phyloP scores from a whole-genome alignment of 2,797 vertebrate species.

The Acanthurus leucopareius region DNA sequence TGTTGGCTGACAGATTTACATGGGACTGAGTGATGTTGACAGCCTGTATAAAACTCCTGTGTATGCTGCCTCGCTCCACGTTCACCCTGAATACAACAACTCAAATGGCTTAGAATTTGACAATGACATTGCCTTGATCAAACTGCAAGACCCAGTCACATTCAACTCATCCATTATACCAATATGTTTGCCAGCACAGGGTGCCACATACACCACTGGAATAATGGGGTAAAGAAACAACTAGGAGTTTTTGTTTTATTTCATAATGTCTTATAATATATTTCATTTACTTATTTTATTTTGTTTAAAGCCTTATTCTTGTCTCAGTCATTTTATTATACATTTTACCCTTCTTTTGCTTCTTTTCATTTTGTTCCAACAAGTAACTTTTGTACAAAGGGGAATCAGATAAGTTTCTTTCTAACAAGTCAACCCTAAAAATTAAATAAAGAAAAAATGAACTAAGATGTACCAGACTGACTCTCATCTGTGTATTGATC shows the following conservation, averaged over 20 bases:
- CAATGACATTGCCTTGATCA: conserved; percentile 81
- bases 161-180: conserved; percentile 76
- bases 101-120: not conserved
- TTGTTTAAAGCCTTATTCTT: too few species aligned
- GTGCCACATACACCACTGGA: conserved; percentile 14
- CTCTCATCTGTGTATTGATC: too few species aligned
- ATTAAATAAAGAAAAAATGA: too few species aligned
- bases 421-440: too few species aligned
- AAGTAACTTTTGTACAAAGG: not conserved
- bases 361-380: too few species aligned
- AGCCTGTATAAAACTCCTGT: rapidly evolving
- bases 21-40: conserved; percentile 49
- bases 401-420: too few species aligned
- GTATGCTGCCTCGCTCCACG: conserved; percentile 45
- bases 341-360: too few species aligned
- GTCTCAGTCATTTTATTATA: too few species aligned
- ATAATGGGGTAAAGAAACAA: conserved; percentile 66
- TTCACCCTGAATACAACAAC: conserved; percentile 75
- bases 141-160: conserved; percentile 63
- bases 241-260: too few species aligned
- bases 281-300: not conserved
- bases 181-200: conserved; percentile 73
- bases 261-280: not conserved
- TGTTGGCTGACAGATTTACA: conserved; percentile 61
- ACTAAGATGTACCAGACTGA: too few species aligned